Percentiles rank a stretch among this genome's conserved stretches.
Conservation (phyloP, 2,797 vertebrate species). For the Sternarchorhynchus goeldii region DNA sequence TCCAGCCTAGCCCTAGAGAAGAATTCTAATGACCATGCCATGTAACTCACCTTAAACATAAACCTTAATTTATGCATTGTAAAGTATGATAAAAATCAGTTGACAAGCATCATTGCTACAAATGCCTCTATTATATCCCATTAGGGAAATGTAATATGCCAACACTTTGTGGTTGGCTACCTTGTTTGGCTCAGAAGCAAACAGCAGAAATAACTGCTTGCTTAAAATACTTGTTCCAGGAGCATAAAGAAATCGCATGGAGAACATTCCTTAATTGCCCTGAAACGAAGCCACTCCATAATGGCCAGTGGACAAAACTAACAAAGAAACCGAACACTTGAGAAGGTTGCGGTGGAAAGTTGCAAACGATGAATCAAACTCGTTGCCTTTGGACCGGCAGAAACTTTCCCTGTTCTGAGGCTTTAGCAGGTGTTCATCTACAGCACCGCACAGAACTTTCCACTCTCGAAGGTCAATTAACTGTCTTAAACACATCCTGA, state of each 20-base stretch:
- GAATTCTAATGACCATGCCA: constrained; percentile 26
- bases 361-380: constrained; percentile 48
- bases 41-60: not conserved
- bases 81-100: constrained; percentile 6
- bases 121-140: constrained; percentile 6
- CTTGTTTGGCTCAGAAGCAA: constrained; percentile 34
- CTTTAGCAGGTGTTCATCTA: constrained; percentile 67
- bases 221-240: constrained; percentile 62
- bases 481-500: not conserved
- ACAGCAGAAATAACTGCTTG: constrained; percentile 53
- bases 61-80: not conserved
- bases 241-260: constrained; percentile 73
- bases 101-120: not conserved
- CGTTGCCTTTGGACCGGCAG: constrained; percentile 36
- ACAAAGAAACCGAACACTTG: constrained; percentile 72
- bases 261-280: constrained; percentile 78
- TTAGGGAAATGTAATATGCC: constrained; percentile 32
- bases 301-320: constrained; percentile 61
- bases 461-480: constrained; percentile 43
- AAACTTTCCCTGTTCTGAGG: constrained; percentile 33
- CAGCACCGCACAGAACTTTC: constrained; percentile 47
- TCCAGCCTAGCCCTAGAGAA: not conserved
- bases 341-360: constrained; percentile 55
- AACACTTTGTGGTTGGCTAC: constrained; percentile 27
- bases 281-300: constrained; percentile 74